Percentiles rank a stretch among this genome's conserved stretches.
These are phyloP conservation scores for Charina bottae DNA, from an alignment of 2,113 vertebrate species.

Conservation along the genomic window DNA sequence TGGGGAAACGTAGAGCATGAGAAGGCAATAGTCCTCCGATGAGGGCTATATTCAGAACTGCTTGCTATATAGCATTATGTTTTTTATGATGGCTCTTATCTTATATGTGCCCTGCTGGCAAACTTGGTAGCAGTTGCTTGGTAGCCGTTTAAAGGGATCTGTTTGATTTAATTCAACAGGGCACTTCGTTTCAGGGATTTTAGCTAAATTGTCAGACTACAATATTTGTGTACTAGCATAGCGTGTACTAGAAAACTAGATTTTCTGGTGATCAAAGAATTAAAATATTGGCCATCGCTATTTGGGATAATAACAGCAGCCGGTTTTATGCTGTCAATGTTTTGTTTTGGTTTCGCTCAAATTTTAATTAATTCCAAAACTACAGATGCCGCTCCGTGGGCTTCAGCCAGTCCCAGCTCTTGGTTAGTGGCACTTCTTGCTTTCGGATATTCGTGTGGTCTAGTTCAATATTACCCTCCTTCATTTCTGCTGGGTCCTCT, in stretches of 20 bases:
- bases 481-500: neutral
- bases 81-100: too few relatives aligned
- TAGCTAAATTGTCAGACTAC: slow-evolving; percentile 13
- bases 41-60: neutral
- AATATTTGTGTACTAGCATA: neutral
- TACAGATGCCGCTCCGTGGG: slow-evolving; percentile 49
- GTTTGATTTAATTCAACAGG: neutral
- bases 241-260: slow-evolving; percentile 26
- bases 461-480: slow-evolving; percentile 47
- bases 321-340: slow-evolving; percentile 55
- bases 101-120: neutral
- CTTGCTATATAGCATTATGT: neutral
- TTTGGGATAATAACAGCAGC: slow-evolving; percentile 41
- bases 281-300: slow-evolving; percentile 53
- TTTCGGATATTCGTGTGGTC: slow-evolving; percentile 55
- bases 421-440: slow-evolving; percentile 48
- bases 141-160: neutral
- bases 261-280: neutral
- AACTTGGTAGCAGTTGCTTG: neutral
- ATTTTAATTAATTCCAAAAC: slow-evolving; percentile 56
- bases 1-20: neutral
- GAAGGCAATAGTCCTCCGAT: neutral
- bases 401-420: slow-evolving; percentile 56
- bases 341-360: slow-evolving; percentile 37
- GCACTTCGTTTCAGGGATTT: neutral